phyloP scores from a whole-genome alignment of 2,888 invertebrate species.

The Pycnomerus fuliginosus region DNA sequence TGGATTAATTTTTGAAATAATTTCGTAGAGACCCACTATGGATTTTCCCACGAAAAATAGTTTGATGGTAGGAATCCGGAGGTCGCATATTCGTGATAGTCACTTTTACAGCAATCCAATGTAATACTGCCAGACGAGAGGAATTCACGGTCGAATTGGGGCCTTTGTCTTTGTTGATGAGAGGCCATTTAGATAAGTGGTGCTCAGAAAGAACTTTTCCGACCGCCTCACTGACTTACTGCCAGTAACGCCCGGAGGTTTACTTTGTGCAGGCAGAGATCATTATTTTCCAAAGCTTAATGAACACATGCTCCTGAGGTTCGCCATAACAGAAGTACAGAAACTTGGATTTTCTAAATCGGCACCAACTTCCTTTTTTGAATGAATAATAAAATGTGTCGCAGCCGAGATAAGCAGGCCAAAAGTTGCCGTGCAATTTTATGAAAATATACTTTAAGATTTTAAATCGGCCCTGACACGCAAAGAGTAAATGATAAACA shows the following conservation, averaged over 20 bases:
- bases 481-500: constrained; percentile 9
- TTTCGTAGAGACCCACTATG: background rate
- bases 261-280: no score
- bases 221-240: constrained; percentile 10
- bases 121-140: constrained; percentile 15
- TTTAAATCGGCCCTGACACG: constrained; percentile 5
- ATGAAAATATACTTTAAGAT: no score
- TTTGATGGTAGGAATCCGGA: constrained; percentile 13
- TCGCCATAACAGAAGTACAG: no score
- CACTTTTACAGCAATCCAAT: constrained; percentile 1
- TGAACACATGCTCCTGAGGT: no score
- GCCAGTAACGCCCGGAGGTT: no score
- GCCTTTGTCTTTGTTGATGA: constrained; percentile 34
- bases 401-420: no score
- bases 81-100: constrained; percentile 12
- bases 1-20: background rate
- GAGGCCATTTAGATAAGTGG: constrained; percentile 37
- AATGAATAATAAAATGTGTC: no score
- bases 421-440: no score
- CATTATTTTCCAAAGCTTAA: no score
- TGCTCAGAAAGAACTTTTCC: constrained; percentile 21
- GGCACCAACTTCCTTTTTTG: no score
- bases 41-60: constrained; percentile 4
- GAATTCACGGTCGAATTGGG: constrained; percentile 33
- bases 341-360: no score